Base-by-base conservation (phyloP, 2,888 invertebrate genomes). In the Apomyelois bistriatella region DNA sequence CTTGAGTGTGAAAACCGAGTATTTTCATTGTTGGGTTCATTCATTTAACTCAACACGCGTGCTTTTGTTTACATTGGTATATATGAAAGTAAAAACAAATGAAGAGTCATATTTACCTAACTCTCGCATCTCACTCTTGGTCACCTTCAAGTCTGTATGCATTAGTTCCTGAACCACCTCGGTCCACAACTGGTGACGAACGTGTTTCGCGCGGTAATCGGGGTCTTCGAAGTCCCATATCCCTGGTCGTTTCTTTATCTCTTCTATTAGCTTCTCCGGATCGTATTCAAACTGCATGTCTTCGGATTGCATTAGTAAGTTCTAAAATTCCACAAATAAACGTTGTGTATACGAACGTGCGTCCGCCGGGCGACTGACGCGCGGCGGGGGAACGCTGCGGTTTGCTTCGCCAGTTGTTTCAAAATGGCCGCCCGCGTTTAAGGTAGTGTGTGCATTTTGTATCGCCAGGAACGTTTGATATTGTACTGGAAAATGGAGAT, bases 251-350 rank as follows among this genome's bases (percentile, higher is more conserved):
- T 82, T 88, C 56, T 68, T 78, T 30, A 90, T 80, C 62, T 85
- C 88, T 32, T 82, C 77, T 48, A 90, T 89, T 2, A 90, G 72
- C 10, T 73, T 68, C 58, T 88, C 88, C 0, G 89, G 88, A 50
- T 89, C 89, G 62, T 86, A 90, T 76, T 89, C 90, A 55, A 86
- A 87, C 61, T 87, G 85, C 79, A 87, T 84, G 42, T 48, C 61
- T 35, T 40, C 30, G 48, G 22, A 22, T 38, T 47, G 17, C 50
- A 51, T 38, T 8, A 10, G 9, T 47, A 9, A 10, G 9, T 47
- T 16, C 16, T 13, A 13, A 48, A 53, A 51, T 56, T 60, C 60
- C 6, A 6, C 9, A 38, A 38, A n/a, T 6, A 30, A 61, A 60
- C 53, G 53, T 59, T 61, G 72, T 76, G 68, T 10, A 7, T 67